Percentiles rank a stretch among this genome's conserved stretches.
phyloP scores from a whole-genome alignment of 2,113 vertebrate species.

The Hippocampus barbouri region DNA sequence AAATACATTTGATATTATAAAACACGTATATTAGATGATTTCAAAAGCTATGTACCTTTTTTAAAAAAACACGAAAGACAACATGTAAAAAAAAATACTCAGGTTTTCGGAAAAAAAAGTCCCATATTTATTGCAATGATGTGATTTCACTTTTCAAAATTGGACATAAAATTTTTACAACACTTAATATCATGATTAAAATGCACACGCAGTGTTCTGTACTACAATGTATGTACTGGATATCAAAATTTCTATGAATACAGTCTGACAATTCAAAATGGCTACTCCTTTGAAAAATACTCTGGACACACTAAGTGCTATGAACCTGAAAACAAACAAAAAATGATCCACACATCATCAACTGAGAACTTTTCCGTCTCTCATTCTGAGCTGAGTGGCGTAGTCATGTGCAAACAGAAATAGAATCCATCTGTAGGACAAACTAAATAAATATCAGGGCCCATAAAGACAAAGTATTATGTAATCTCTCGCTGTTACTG shows the following conservation, averaged over 20 bases:
- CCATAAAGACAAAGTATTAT: slow-evolving; percentile 5
- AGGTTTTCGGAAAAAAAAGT: slow-evolving; percentile 44
- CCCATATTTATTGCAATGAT: slow-evolving; percentile 64
- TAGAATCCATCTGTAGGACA: slow-evolving; percentile 36
- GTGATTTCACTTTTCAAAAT: slow-evolving; percentile 55
- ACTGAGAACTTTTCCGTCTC: slow-evolving; percentile 45
- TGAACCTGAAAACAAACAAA: slow-evolving; percentile 44
- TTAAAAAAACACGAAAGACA: neutral
- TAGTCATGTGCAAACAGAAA: slow-evolving; percentile 41
- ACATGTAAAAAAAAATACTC: neutral
- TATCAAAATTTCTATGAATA: slow-evolving; percentile 60
- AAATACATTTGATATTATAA: neutral
- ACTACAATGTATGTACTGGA: slow-evolving; percentile 50
- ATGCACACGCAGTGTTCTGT: slow-evolving; percentile 53
- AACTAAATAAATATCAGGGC: slow-evolving; percentile 49
- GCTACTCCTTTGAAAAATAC: slow-evolving; percentile 62
- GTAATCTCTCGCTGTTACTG: slow-evolving; percentile 10
- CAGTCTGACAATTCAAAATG: slow-evolving; percentile 52
- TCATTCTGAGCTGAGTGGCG: slow-evolving; percentile 25
- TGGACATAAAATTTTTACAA: slow-evolving; percentile 48
- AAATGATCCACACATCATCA: slow-evolving; percentile 40
- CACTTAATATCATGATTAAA: slow-evolving; percentile 50
- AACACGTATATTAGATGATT: too few relatives aligned
- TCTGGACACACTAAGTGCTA: slow-evolving; percentile 43
- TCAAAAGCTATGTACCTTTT: neutral